These are phyloP conservation scores for Troglohyphantes excavatus DNA, from an alignment of 2,888 invertebrate species.

Conservation along the genomic window DNA sequence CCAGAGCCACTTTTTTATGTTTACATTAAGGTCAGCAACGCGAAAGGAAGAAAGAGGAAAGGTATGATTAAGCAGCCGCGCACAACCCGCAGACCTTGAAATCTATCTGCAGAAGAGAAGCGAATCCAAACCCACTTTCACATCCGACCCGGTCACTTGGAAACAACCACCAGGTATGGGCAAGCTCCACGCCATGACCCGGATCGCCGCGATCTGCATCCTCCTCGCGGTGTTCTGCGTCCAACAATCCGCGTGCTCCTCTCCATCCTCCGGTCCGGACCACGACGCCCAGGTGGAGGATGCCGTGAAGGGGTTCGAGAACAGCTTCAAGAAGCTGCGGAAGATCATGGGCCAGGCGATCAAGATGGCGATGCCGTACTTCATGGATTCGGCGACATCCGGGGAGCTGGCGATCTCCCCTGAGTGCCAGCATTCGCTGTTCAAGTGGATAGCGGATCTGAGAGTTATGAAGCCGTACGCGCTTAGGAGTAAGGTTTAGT, in stretches of 20 bases:
- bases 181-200: too few relatives aligned
- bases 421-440: conserved; percentile 42
- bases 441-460: conserved; percentile 60
- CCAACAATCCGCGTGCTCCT: not conserved
- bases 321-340: conserved; percentile 23
- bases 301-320: conserved; percentile 25
- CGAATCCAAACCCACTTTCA: not conserved
- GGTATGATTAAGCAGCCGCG: not conserved
- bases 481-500: conserved; percentile 52
- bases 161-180: not conserved
- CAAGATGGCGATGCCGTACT: conserved; percentile 65
- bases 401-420: conserved; percentile 18
- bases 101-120: not conserved
- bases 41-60: not conserved
- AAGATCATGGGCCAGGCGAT: conserved; percentile 21
- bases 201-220: not conserved
- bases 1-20: not conserved
- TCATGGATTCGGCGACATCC: conserved; percentile 39
- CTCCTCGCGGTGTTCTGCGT: not conserved
- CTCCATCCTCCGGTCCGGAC: not conserved
- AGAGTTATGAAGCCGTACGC: conserved; percentile 64
- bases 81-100: not conserved
- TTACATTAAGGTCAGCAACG: conserved; percentile 5
- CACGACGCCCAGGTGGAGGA: conserved; percentile 45
- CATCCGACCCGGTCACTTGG: not conserved